Evolutionary conservation across 2,113 vertebrate genomes (phyloP).

Genomic region (Gavia stellata): DNA sequence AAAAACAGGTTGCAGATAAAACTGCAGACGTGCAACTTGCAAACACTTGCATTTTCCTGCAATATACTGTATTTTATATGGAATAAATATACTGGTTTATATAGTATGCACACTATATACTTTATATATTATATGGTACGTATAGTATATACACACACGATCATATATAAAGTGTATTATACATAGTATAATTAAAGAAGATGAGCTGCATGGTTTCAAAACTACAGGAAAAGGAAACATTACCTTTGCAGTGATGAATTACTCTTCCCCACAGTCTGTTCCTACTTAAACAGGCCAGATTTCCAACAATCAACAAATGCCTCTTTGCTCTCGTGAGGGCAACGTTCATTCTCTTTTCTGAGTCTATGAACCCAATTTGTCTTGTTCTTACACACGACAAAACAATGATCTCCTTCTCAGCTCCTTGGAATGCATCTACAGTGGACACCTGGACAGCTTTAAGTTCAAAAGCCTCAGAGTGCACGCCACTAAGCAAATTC

Average conservation of each 20-base stretch:
- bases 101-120: no score
- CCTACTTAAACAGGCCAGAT: conserved; percentile 68
- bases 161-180: background rate
- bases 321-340: conserved; percentile 74
- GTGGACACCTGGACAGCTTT: conserved; percentile 77
- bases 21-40: background rate
- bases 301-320: conserved; percentile 76
- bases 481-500: conserved; percentile 18
- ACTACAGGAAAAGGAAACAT: background rate
- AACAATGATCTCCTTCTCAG: conserved; percentile 76
- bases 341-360: conserved; percentile 75
- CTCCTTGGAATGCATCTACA: conserved; percentile 80
- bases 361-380: conserved; percentile 78
- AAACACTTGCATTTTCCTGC: background rate
- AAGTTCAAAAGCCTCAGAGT: background rate
- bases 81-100: background rate
- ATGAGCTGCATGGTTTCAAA: background rate
- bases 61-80: rapidly evolving
- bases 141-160: no score
- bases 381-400: conserved; percentile 77
- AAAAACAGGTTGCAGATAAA: background rate
- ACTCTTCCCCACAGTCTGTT: conserved; percentile 74
- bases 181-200: background rate
- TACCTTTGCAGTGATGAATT: conserved; percentile 80
- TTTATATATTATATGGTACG: background rate